Evolutionary conservation across 2,797 vertebrate genomes (phyloP), one percentile per base, ranked within the genome.

Genomic region (Smutsia gigantea): DNA sequence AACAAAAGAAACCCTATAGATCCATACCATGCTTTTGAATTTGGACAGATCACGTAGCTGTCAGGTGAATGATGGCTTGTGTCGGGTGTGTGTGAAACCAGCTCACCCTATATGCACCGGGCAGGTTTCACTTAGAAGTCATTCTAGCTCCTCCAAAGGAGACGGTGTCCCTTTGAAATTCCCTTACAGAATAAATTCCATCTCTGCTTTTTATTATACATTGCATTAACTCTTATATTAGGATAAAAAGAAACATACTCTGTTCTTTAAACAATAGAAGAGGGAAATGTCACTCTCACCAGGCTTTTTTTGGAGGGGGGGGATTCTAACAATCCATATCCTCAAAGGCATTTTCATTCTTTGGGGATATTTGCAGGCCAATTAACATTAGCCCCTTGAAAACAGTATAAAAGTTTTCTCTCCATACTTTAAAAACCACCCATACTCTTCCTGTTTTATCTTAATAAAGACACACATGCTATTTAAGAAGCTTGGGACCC

Each of bases 151-250:
- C 97, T 96, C 93, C 92, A 93, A 94, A 97, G 94, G 2, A 97
- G 63, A 63, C 87, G 21, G 93, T 10, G 79, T 91, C 86, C 90
- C 98, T 98, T 98, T 98, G 98, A 98, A 98, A 98, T 91, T 59
- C 90, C 92, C 89, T 84, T 75, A 53, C 77, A 89, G 94, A 94
- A 97, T 95, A 97, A 98, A 98, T 97, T 96, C 93, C 97, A 64
- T 29, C 63, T 97, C 98, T 98, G 98, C 82, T 98, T 98, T 92
- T 97, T 97, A 98, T 98, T 98, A 98, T 3, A 0, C 57, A 1
- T 90, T 74, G 94, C 88, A 75, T 96, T 96, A 79, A 46, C 97
- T 95, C 93, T 95, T 55, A 19, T 74, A 97, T 97, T 75, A 94
- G 94, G 79, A 79, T 98, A 94, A 97, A 97, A 95, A 95, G 96